Base-by-base conservation (phyloP, 1,140 invertebrate species). In the Gonatopus flavifemur region DNA sequence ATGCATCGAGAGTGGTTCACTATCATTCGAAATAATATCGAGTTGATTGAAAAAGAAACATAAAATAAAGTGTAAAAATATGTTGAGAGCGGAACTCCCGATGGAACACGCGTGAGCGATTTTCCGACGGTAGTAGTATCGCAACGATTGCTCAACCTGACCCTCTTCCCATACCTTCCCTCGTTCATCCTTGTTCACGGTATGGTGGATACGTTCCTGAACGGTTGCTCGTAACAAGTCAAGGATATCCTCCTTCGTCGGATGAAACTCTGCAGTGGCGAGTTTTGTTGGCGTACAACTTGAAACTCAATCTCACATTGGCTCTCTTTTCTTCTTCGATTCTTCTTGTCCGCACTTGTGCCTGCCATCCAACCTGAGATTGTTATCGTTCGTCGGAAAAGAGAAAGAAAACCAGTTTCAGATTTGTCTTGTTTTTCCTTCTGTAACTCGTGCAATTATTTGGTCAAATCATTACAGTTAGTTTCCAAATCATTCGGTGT, bases 241-340 rank as follows among this genome's bases (percentile, higher is more conserved):
- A 43, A 22, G 42, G 15, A 28, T 38, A 37, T 45, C 41, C 18
- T n/a, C n/a, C 30, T 37, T 46, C 37, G 46, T 18, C 24, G 42
- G 32, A 53, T 30, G 49, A 42, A 52, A 51, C 20, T 25, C 39
- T 15, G 42, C 24, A 30, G 33, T 33, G 28, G 25, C 28, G 49
- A 62, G 43, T 64, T 60, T 59, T 62, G 64, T 62, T 62, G 64
- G 57, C 57, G 59, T 57, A 67, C 58, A 66, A 69, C 67, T 70
- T 60, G 53, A 70, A 70, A 70, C 60, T 67, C 63, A 62, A 69
- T 70, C 66, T 66, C 55, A 57, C 56, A 28, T 20, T 35, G 35
- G 28, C 41, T 46, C 28, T 55, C 50, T 32, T 40, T 30, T 53
- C 35, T 19, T 25, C 49, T 16, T 25, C 28, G 31, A 35, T 44